Evolutionary conservation across 2,888 invertebrate species (phyloP).

Genomic region (Andrena hattorfiana): DNA sequence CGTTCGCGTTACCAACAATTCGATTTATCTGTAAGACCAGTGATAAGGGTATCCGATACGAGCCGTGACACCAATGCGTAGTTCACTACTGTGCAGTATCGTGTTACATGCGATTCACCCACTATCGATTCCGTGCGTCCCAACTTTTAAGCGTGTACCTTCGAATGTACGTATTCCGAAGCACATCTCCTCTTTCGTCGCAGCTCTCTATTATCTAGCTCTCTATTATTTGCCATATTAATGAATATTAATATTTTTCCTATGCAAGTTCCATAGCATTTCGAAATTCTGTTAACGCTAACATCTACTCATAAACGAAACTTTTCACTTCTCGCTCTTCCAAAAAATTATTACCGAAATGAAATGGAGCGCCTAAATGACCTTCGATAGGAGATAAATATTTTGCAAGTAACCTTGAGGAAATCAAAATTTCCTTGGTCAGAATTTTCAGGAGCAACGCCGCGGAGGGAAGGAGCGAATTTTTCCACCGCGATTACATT

Average conservation of each 20-base stretch:
- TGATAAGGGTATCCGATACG: slow-evolving; percentile 45
- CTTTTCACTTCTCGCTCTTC: too few relatives aligned
- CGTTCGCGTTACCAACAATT: slow-evolving; percentile 77
- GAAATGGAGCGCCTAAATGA: too few relatives aligned
- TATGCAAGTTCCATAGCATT: too few relatives aligned
- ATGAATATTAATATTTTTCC: too few relatives aligned
- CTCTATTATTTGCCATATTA: too few relatives aligned
- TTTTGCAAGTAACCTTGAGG: not conserved
- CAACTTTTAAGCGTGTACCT: not conserved
- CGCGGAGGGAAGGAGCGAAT: not conserved
- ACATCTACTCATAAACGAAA: too few relatives aligned
- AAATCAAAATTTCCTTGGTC: not conserved
- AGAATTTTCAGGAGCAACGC: not conserved
- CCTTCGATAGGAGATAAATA: not conserved
- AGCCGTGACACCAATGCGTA: slow-evolving; percentile 36
- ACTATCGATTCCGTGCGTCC: slow-evolving; percentile 1
- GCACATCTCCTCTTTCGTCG: too few relatives aligned
- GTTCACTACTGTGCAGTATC: slow-evolving; percentile 7
- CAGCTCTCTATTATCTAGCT: too few relatives aligned
- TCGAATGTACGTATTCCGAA: not conserved
- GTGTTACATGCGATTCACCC: slow-evolving; percentile 13
- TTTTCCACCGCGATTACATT: slow-evolving; percentile 7
- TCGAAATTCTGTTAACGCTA: too few relatives aligned
- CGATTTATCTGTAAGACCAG: slow-evolving; percentile 76
- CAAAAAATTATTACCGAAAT: too few relatives aligned